Base-by-base conservation (phyloP, 2,888 invertebrate species). In the Colletes collaris region DNA sequence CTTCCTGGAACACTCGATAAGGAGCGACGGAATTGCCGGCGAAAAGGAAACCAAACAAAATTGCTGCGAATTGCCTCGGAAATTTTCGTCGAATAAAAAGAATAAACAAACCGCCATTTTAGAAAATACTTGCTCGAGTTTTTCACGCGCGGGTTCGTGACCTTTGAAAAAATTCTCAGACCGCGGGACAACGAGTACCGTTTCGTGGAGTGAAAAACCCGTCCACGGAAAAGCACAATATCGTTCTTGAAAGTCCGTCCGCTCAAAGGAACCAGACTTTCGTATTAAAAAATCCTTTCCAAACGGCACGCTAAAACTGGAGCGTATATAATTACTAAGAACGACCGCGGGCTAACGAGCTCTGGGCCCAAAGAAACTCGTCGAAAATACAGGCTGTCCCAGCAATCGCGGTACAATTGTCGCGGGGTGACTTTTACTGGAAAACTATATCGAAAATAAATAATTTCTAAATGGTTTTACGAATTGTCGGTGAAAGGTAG, bases 1-100 rank as follows among this genome's bases (percentile, higher is more conserved):
- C 56, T 55, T 60, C 68, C 53, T 55, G 63, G 67, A 50, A 65
- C 50, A 62, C 55, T 68, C 56, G 68, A 78, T 78, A 74, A 66
- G 40, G 50, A 7, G 10, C 46, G 49, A 77, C 55, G 64, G 62
- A 66, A 80, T 78, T 62, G 46, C 59, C 27, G 35, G 0, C 16
- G 27, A 40, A 40, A 40, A 40, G 2, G 6, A 19, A 8, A 50
- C 7, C 40, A 13, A 5, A n/a, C 0, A 58, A 56, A 68, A 63
- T 55, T 49, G 37, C 11, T 8, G 46, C 40, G 4, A 40, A 19
- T 55, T 65, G 40, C 40, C 6, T 50, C 4, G 2, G 27, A 2
- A 27, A 27, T 27, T 27, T 27, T 27, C 27, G 27, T 27, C 27
- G 2, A 27, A 27, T 27, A 27, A 27, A 27, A 27, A 27, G 27